A percentile compares a stretch with the other conserved stretches of the same genome.
Evolutionary conservation across 2,797 vertebrate genomes (phyloP).

Genomic region (Microctenopoma stevenorrisi): DNA sequence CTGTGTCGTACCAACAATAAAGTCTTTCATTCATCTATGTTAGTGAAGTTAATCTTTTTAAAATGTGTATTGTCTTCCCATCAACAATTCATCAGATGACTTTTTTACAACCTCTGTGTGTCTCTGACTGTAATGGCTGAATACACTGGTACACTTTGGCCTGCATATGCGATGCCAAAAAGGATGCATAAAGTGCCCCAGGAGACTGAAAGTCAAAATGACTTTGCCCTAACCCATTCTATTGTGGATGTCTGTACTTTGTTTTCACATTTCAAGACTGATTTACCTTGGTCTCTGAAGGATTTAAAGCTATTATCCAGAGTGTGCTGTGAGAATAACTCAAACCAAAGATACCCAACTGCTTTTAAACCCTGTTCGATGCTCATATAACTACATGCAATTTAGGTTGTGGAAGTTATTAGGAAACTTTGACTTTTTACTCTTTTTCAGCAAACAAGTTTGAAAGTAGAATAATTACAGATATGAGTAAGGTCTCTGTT

Average conservation of each 20-base stretch:
- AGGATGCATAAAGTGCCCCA: constrained; percentile 1
- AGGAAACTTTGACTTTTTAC: no score
- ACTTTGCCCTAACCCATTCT: constrained; percentile 43
- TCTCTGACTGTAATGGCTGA: constrained; percentile 39
- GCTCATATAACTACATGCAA: no score
- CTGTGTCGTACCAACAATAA: constrained; percentile 15
- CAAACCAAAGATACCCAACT: constrained; percentile 25
- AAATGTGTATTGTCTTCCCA: constrained; percentile 33
- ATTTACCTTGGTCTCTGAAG: constrained; percentile 66
- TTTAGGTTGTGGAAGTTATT: no score
- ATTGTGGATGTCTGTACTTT: constrained; percentile 58
- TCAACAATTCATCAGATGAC: constrained; percentile 45
- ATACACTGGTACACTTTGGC: constrained; percentile 11
- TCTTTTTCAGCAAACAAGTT: no score
- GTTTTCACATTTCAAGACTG: constrained; percentile 72
- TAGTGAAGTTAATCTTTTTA: constrained; percentile 45
- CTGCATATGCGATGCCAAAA: constrained; percentile 38
- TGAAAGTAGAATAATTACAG: no score
- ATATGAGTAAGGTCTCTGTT: no score
- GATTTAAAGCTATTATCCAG: constrained; percentile 60
- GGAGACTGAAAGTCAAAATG: constrained; percentile 50
- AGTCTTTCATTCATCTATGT: constrained; percentile 27
- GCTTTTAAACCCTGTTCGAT: constrained; percentile 4
- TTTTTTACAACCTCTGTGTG: constrained; percentile 15
- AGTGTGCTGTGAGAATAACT: constrained; percentile 33